Base-by-base conservation (phyloP, 2,888 invertebrate species). In the Phaonia tiefii region DNA sequence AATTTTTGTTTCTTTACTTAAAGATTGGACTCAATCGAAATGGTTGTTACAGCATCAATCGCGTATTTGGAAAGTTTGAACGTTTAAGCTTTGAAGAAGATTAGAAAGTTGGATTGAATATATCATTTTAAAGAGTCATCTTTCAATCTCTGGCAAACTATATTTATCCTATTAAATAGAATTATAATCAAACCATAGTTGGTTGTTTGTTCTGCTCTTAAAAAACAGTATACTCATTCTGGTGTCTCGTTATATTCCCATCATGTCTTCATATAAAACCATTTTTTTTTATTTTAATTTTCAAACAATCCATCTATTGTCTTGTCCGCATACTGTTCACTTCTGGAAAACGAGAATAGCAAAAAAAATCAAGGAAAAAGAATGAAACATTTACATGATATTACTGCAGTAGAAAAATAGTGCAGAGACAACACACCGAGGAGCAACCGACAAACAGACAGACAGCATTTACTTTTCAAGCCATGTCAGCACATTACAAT, bases 401-500 rank as follows among this genome's bases (percentile, higher is more conserved):
- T 81, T 78, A 81, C 81, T 81, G 78, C 78, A 81, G 78, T 78
- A 71, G 78, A 54, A 70, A 37, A 60, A 65, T 20, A 31, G 31
- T 31, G 31, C 31, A 31, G 31, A 75, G 67, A 39, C 56, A 26
- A 56, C 69, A 80, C 69, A 73, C 63, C 70, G 66, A 76, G 66
- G 73, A 69, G 63, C 8, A 39, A 10, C 60, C 17, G 60, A 39
- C 60, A 66, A 37, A 54, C 73, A 74, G 54, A 78, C 71, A 78
- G 71, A 51, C 77, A 67, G 81, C 67, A 81, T 81, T 81, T 78
- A 78, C 75, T 81, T 81, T 81, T 81, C 81, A 81, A 81, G 81
- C 81, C 81, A 81, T 82, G 82, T 82, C 79, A 79, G 78, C 75
- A 83, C 84, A 83, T 83, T 83, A 83, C 83, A 84, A 84, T 84